phyloP scores from a whole-genome alignment of 2,888 invertebrate genomes.

The Empis stercorea region DNA sequence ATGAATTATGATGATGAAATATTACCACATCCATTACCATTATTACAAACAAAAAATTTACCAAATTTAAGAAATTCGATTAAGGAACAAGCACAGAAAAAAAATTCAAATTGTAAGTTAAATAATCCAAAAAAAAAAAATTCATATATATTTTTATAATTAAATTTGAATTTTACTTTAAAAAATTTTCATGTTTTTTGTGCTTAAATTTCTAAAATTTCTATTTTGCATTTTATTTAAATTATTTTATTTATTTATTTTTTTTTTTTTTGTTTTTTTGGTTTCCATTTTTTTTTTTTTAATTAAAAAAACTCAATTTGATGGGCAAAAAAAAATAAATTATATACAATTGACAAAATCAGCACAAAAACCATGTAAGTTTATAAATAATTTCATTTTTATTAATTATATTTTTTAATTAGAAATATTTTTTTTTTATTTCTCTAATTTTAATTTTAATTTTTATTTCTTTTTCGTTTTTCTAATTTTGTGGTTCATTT shows the following conservation, averaged over 20 bases:
- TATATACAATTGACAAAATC: no score
- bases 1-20: slow-evolving; percentile 11
- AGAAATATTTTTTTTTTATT: neutral
- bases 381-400: slow-evolving; percentile 3
- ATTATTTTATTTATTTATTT: slow-evolving; percentile 6
- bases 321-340: no score
- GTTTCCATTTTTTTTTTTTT: neutral
- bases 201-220: slow-evolving; percentile 4
- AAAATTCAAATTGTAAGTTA: slow-evolving; percentile 28
- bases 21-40: slow-evolving; percentile 17
- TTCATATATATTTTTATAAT: slow-evolving; percentile 16
- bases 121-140: slow-evolving; percentile 27
- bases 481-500: slow-evolving; percentile 4
- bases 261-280: slow-evolving; percentile 10
- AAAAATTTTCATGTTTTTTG: slow-evolving; percentile 3
- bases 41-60: slow-evolving; percentile 19
- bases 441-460: slow-evolving; percentile 4
- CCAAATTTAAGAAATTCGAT: slow-evolving; percentile 11
- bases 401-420: slow-evolving; percentile 1
- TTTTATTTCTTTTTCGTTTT: no score
- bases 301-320: no score
- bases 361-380: slow-evolving; percentile 29
- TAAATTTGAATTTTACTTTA: neutral
- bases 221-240: neutral
- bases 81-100: slow-evolving; percentile 28